Evolutionary conservation across 2,797 vertebrate species (phyloP), one percentile per base, ranked within the genome.

Genomic region (Tauraco hartlaubi): DNA sequence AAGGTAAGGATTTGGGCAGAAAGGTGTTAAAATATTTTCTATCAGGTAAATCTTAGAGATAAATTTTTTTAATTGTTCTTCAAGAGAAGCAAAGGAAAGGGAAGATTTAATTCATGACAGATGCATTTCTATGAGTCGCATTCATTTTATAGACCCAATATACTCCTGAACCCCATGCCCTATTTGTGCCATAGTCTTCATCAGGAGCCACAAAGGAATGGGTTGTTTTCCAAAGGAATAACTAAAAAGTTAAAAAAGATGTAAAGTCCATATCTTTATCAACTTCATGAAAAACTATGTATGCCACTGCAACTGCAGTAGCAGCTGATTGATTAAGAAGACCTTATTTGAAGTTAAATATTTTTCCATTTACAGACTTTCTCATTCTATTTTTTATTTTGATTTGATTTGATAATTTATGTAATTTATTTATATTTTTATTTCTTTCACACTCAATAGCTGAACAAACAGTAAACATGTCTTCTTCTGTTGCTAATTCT

Each of bases 71-170:
- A 56, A 12, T 39, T 55, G 2, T 67, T 81, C 39, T 82, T 76
- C 35, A 35, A 49, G 26, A 43, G 9, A 41, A 55, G 25, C 59
- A 88, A 73, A 67, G 15, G 37, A 64, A 76, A 66, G 31, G 18
- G 31, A 58, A 13, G 12, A 35, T 62, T 51, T 61, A 5, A 17
- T n/a, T 66, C 21, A 31, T 23, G 18, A 76, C 15, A 20, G 20
- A 71, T 31, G 9, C 3, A 37, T 44, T 82, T 74, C 76, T 51
- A 31, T 59, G 31, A 52, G 18, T 18, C 2, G 1, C 0, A 0
- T 56, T 91, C 3, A 33, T 67, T 74, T 31, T 77, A 2, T 31
- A 55, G 59, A 51, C 11, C 5, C 1, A 49, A 1, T 58, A 18
- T 22, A 6, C 11, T 75, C 4, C 33, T 84, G 64, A 86, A 67